Percentiles rank a stretch among this genome's conserved stretches.
phyloP scores from a whole-genome alignment of 1,140 invertebrate species.

The Penaeus vannamei region DNA sequence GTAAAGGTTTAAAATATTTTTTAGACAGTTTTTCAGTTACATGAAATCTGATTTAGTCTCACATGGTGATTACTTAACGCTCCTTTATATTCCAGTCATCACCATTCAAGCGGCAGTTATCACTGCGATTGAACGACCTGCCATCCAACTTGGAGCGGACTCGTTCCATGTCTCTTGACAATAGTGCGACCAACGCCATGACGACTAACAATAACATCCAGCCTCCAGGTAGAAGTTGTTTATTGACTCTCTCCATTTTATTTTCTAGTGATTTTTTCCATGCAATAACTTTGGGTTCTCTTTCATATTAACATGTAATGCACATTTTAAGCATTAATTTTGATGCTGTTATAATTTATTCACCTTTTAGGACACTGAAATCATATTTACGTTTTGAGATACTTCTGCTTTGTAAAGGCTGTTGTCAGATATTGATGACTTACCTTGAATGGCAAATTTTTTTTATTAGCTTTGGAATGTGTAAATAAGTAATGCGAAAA shows the following conservation, averaged over 20 bases:
- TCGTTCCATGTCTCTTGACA: slow-evolving; percentile 58
- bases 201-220: slow-evolving; percentile 49
- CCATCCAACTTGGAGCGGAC: slow-evolving; percentile 91
- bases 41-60: too few species aligned
- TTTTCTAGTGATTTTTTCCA: background rate
- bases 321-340: background rate
- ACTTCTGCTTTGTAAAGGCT: too few species aligned
- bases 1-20: too few species aligned
- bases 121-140: slow-evolving; percentile 91
- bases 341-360: too few species aligned
- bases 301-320: background rate
- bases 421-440: too few species aligned
- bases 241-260: background rate
- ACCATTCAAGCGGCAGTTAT: slow-evolving; percentile 96
- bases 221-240: slow-evolving; percentile 52
- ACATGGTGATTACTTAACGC: background rate
- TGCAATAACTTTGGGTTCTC: slow-evolving; percentile 1
- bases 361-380: too few species aligned
- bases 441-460: too few species aligned
- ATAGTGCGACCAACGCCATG: slow-evolving; percentile 30
- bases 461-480: too few species aligned
- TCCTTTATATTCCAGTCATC: slow-evolving; percentile 74
- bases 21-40: too few species aligned
- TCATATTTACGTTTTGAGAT: too few species aligned
- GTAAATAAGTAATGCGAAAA: too few species aligned